Evolutionary conservation across 1,140 invertebrate species (phyloP).

Genomic region (Drosophila tani): DNA sequence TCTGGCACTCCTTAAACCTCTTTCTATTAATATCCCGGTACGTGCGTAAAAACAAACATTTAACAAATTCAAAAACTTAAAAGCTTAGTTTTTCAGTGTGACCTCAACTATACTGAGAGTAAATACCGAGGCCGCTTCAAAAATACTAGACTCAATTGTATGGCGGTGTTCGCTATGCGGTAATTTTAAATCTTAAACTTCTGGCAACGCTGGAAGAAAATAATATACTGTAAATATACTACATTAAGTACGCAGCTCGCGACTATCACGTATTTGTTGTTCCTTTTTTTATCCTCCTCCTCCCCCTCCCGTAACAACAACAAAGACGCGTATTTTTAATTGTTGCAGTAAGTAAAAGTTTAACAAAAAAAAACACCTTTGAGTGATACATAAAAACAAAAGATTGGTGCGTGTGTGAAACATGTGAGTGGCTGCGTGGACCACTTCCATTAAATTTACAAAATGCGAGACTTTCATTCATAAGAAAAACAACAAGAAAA

Average conservation of each 20-base stretch:
- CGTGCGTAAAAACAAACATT: no score
- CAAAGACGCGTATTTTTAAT: conserved; percentile 21
- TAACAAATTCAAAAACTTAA: not conserved
- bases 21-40: no score
- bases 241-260: conserved; percentile 13
- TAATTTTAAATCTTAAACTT: not conserved
- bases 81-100: not conserved
- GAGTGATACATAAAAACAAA: not conserved
- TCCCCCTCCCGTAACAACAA: conserved; percentile 20
- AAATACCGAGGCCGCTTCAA: not conserved
- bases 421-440: conserved; percentile 16
- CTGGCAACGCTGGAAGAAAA: not conserved
- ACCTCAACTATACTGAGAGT: not conserved
- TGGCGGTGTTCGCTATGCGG: not conserved
- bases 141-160: not conserved
- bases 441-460: not conserved
- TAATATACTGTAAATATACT: conserved; percentile 8
- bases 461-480: conserved; percentile 40
- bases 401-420: conserved; percentile 1
- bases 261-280: conserved; percentile 17
- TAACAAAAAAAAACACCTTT: conserved; percentile 1
- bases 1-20: no score
- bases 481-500: conserved; percentile 25
- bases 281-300: conserved; percentile 24
- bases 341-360: conserved; percentile 18